Evolutionary conservation across 2,888 invertebrate species (phyloP), one percentile per base, ranked within the genome.

Genomic region (Amphipoea oculea): DNA sequence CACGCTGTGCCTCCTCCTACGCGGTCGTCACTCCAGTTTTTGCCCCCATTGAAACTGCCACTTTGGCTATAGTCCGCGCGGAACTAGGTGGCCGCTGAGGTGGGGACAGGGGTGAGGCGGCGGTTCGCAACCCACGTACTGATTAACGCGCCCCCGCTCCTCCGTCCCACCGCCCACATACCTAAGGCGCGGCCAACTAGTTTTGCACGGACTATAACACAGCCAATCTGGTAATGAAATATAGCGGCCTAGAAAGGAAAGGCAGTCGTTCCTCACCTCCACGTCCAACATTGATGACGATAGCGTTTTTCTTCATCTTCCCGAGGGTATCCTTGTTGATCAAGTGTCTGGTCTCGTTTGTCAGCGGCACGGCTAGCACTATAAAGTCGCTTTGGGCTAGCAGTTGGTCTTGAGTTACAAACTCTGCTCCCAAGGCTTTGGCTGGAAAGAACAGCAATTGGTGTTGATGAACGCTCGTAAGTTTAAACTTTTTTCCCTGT

Each of bases 241-340:
- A 11, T 57, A 9, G 76, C 11, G 5, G 45, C n/a, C 11, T 66
- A 20, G 6, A 57, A 20, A 45, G n/a, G n/a, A 40, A 42, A 20
- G 17, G 2, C 1, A 14, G 1, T 57, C 3, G 54, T 14, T 29
- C 5, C 87, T 88, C 88, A 96, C 98, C 99, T 92, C 99, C 99
- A 75, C 99, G 97, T 83, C 99, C 98, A 36, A 98, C 98, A 92
- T 99, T 99, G 60, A 99, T 97, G 89, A 99, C 98, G 85, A 99
- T 98, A 3, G 99, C 98, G 88, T 97, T 98, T 20, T 97, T 96
- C 95, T 99, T 99, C 99, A 99, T 99, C 94, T 98, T 98, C 0
- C 94, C 95, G 89, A 99, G 98, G 0, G 98, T 98, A 2, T 97
- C 95, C 57, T 97, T 96, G 93, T 99, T 98, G 92, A 99, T 99